Evolutionary conservation across 2,888 invertebrate species (phyloP).

Genomic region (Netelia inedita): DNA sequence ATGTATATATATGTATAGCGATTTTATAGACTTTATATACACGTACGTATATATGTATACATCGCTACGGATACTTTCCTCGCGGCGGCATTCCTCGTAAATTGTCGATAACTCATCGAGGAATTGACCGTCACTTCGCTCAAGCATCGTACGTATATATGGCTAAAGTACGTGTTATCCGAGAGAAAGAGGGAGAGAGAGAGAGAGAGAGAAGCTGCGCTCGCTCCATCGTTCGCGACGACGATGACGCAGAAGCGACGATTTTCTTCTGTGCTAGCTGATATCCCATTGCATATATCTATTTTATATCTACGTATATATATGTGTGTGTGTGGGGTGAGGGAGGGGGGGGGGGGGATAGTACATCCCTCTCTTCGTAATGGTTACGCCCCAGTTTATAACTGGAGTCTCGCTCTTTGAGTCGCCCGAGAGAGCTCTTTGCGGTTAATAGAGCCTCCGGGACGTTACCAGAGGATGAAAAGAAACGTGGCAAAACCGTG

Average conservation of each 20-base stretch:
- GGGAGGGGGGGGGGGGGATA: too few relatives aligned
- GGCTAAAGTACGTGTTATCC: slow-evolving; percentile 65
- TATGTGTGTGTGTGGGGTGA: neutral
- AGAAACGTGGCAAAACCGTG: neutral
- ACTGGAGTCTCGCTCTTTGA: slow-evolving; percentile 37
- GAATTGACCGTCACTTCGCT: slow-evolving; percentile 75
- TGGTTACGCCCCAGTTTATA: slow-evolving; percentile 53
- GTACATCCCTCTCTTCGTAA: slow-evolving; percentile 17
- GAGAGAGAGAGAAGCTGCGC: slow-evolving; percentile 14
- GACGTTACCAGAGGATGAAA: slow-evolving; percentile 22
- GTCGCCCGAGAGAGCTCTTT: slow-evolving; percentile 13
- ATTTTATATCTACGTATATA: neutral
- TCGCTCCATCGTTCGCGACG: slow-evolving; percentile 16
- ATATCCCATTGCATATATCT: neutral
- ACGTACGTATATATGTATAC: slow-evolving; percentile 5
- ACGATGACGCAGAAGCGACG: slow-evolving; percentile 47
- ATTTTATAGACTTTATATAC: neutral
- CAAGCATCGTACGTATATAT: slow-evolving; percentile 55
- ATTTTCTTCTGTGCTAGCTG: slow-evolving; percentile 33
- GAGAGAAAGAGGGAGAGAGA: neutral
- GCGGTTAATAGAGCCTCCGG: slow-evolving; percentile 39
- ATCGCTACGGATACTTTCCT: slow-evolving; percentile 62
- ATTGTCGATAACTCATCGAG: slow-evolving; percentile 82
- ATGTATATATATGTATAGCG: slow-evolving; percentile 7
- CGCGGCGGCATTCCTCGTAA: slow-evolving; percentile 80